Evolutionary conservation across 2,797 vertebrate species (phyloP).

Genomic region (Hirundo rustica): DNA sequence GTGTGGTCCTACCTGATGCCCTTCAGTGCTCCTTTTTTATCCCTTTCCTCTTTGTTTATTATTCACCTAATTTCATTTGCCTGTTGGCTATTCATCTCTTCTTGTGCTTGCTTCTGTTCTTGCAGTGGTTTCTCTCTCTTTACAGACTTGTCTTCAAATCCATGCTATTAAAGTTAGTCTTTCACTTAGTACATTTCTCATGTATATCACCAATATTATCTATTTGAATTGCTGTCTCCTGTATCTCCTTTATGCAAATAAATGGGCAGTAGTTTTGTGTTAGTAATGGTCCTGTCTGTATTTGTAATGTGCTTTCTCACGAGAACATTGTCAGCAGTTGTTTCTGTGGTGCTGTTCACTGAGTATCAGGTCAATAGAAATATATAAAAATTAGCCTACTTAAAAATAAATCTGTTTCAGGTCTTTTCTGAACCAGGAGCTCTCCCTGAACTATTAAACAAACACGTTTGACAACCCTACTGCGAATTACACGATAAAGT

Average conservation of each 20-base stretch:
- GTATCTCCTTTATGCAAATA: background rate
- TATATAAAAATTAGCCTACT: background rate
- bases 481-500: background rate
- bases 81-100: background rate
- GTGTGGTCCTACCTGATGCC: background rate
- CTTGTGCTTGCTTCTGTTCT: background rate
- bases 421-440: background rate
- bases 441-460: conserved; percentile 13
- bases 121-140: background rate
- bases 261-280: background rate
- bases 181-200: background rate
- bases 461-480: background rate
- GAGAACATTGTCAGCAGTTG: background rate
- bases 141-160: background rate
- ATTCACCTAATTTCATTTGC: background rate
- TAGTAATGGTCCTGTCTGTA: background rate
- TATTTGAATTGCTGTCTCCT: background rate
- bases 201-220: background rate
- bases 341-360: background rate
- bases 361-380: background rate
- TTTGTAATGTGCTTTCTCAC: background rate
- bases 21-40: background rate
- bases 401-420: conserved; percentile 12
- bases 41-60: background rate
- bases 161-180: background rate